A percentile compares a stretch with the other conserved stretches of the same genome.
phyloP scores from a whole-genome alignment of 1,140 invertebrate species.

The Oedothorax gibbosus region DNA sequence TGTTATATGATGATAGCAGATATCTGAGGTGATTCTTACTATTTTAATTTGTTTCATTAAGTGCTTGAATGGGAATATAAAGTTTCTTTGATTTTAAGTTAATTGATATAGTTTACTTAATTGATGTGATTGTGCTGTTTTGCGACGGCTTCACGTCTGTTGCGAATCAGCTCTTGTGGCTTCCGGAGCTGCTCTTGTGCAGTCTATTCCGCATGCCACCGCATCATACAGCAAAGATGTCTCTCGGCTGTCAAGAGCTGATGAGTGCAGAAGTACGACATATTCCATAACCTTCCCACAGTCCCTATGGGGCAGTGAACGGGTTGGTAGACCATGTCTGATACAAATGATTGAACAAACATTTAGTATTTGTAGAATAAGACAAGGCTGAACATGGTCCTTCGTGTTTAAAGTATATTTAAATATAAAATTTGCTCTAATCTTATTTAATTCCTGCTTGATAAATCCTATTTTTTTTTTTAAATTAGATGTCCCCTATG shows the following conservation, averaged over 20 bases:
- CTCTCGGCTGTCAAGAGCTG: background rate
- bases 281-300: constrained; percentile 29
- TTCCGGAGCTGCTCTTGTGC: constrained; percentile 44
- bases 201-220: constrained; percentile 9
- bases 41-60: background rate
- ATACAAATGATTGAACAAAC: too few species aligned
- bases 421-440: too few species aligned
- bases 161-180: constrained; percentile 19
- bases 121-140: constrained; percentile 9
- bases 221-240: constrained; percentile 40
- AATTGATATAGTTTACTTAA: too few species aligned
- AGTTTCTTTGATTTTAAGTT: background rate
- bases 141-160: constrained; percentile 3
- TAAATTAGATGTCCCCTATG: too few species aligned
- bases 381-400: too few species aligned
- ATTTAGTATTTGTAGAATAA: too few species aligned
- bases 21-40: too few species aligned
- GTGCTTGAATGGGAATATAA: background rate
- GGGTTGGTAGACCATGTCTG: constrained; percentile 35
- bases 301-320: constrained; percentile 15
- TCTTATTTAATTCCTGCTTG: too few species aligned
- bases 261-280: constrained; percentile 18
- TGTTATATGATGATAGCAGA: too few species aligned
- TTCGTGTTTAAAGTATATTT: too few species aligned
- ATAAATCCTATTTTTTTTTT: too few species aligned